Conservation (phyloP, 2,113 vertebrate species). For the Forbesichthys agassizii region DNA sequence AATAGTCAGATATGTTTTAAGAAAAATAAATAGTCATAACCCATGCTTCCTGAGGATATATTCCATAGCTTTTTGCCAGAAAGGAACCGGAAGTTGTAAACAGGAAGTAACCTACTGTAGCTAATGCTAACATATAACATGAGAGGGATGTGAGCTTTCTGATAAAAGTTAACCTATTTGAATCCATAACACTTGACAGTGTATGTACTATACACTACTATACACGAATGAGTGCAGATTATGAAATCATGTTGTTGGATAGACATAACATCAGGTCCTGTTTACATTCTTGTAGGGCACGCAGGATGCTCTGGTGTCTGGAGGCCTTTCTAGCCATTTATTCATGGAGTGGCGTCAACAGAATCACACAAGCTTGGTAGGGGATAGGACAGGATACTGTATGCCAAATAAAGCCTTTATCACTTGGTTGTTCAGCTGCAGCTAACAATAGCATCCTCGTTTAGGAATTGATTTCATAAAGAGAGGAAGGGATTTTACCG, state of each 20-base stretch:
- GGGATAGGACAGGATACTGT: constrained; percentile 45
- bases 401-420: constrained; percentile 53
- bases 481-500: constrained; percentile 42
- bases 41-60: too few species aligned
- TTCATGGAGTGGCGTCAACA: constrained; percentile 46
- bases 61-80: too few species aligned
- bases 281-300: constrained; percentile 79
- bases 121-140: too few species aligned
- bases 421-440: constrained; percentile 50
- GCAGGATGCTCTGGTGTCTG: constrained; percentile 67
- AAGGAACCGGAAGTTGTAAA: too few species aligned
- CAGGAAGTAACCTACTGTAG: too few species aligned
- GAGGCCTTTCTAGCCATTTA: constrained; percentile 55
- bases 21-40: too few species aligned
- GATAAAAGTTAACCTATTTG: too few species aligned
- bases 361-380: constrained; percentile 34
- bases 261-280: constrained; percentile 72
- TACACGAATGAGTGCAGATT: constrained; percentile 51
- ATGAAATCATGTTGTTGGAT: constrained; percentile 68
- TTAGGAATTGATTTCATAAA: constrained; percentile 52
- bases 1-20: too few species aligned
- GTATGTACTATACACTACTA: not conserved
- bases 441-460: constrained; percentile 53
- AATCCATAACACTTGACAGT: not conserved
- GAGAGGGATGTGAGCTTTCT: too few species aligned